Conservation (phyloP, 2,888 invertebrate genomes). For the Sesamia inferens region DNA sequence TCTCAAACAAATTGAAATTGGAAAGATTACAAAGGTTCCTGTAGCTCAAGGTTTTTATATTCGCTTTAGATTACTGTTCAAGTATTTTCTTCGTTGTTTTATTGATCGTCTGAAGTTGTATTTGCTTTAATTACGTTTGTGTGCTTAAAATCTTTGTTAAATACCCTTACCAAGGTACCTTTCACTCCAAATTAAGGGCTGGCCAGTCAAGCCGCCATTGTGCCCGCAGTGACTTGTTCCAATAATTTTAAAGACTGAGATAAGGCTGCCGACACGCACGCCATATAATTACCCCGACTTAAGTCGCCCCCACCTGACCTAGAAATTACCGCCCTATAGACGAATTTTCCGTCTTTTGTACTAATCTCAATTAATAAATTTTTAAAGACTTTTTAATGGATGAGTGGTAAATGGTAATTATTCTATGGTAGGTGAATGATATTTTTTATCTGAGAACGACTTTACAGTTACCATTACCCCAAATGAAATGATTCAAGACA, state of each 20-base stretch:
- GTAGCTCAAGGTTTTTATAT: conserved; percentile 24
- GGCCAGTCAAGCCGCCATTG: conserved; percentile 37
- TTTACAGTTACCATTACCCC: not conserved
- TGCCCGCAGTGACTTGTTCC: conserved; percentile 50
- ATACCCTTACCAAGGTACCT: conserved; percentile 37
- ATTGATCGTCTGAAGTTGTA: not conserved
- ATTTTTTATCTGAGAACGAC: not conserved
- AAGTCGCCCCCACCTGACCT: conserved; percentile 65
- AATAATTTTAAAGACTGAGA: conserved; percentile 61
- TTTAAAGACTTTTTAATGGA: conserved; percentile 5
- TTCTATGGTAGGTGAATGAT: not conserved
- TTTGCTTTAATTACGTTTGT: conserved; percentile 15
- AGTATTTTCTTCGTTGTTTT: conserved; percentile 15
- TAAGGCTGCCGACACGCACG: conserved; percentile 65
- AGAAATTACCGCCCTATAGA: conserved; percentile 67
- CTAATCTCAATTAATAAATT: conserved; percentile 19
- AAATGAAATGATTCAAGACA: not conserved
- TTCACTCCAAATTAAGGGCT: conserved; percentile 50
- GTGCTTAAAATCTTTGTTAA: conserved; percentile 28
- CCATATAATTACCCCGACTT: conserved; percentile 72
- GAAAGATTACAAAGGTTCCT: conserved; percentile 26
- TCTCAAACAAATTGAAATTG: conserved; percentile 53
- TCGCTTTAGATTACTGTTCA: conserved; percentile 27
- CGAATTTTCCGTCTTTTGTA: conserved; percentile 55
- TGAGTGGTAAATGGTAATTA: not conserved